phyloP scores from a whole-genome alignment of 2,888 invertebrate species.

The Rhaphigaster nebulosa region DNA sequence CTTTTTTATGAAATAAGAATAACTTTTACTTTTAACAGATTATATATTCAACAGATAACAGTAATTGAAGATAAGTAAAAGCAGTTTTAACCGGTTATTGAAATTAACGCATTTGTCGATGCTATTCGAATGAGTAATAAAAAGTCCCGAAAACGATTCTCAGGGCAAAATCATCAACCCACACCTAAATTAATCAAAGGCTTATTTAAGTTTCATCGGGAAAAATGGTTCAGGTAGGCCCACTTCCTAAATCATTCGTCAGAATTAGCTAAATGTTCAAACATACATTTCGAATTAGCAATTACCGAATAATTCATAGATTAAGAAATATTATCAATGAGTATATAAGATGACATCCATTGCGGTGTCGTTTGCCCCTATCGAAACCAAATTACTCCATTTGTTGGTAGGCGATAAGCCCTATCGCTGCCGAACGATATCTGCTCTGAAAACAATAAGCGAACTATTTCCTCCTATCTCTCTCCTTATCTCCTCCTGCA shows the following conservation, averaged over 20 bases:
- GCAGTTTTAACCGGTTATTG: no score
- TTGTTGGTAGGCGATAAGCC: not conserved
- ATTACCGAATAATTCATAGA: not conserved
- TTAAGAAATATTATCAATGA: not conserved
- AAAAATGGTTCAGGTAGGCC: not conserved
- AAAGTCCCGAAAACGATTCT: not conserved
- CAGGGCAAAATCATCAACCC: not conserved
- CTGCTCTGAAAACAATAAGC: not conserved
- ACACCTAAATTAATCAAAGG: no score
- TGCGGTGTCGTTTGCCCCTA: not conserved
- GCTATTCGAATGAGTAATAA: no score
- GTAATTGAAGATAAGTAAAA: no score
- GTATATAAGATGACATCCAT: not conserved
- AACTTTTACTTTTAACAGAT: no score
- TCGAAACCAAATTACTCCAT: slow-evolving; percentile 7
- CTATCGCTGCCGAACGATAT: not conserved
- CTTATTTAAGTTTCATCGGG: not conserved
- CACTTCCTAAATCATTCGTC: not conserved
- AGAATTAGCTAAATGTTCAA: not conserved
- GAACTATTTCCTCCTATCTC: not conserved
- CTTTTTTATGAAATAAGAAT: no score
- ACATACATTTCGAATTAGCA: not conserved
- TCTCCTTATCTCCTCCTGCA: not conserved
- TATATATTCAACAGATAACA: no score
- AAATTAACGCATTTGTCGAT: no score